phyloP scores from a whole-genome alignment of 23 tunicate species.

The Ciona savignyi region DNA sequence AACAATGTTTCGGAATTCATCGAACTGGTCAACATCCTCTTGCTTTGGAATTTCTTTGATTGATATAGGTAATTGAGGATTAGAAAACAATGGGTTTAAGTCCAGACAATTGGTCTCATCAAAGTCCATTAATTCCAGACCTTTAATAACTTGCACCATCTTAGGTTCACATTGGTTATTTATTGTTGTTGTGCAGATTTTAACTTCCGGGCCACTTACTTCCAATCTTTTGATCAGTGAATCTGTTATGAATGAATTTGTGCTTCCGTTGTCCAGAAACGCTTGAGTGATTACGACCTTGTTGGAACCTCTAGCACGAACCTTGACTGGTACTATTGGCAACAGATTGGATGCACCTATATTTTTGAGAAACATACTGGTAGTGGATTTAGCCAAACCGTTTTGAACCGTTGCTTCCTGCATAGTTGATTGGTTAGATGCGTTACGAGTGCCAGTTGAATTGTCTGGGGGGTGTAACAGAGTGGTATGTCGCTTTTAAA shows the following conservation, averaged over 20 bases:
- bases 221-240: constrained; percentile 11
- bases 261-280: constrained; percentile 27
- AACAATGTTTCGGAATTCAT: constrained; percentile 12
- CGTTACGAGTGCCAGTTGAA: too few relatives aligned
- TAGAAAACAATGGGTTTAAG: constrained; percentile 14
- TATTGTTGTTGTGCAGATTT: constrained; percentile 13
- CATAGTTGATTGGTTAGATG: background rate
- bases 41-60: constrained; percentile 17
- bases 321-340: constrained; percentile 28
- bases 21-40: constrained; percentile 12
- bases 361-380: too few relatives aligned
- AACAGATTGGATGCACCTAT: background rate
- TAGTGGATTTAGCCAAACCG: constrained; percentile 17
- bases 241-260: constrained; percentile 15
- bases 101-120: constrained; percentile 5
- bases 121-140: constrained; percentile 14
- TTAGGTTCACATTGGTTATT: background rate
- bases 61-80: constrained; percentile 1
- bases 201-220: constrained; percentile 11
- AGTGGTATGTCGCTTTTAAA: constrained; percentile 21
- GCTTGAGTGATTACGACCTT: constrained; percentile 21
- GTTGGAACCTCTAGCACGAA: background rate
- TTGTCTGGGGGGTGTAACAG: constrained; percentile 19
- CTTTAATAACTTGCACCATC: constrained; percentile 4
- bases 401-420: background rate